phyloP scores from a whole-genome alignment of 1,140 invertebrate species.

The Ceratina australensis region DNA sequence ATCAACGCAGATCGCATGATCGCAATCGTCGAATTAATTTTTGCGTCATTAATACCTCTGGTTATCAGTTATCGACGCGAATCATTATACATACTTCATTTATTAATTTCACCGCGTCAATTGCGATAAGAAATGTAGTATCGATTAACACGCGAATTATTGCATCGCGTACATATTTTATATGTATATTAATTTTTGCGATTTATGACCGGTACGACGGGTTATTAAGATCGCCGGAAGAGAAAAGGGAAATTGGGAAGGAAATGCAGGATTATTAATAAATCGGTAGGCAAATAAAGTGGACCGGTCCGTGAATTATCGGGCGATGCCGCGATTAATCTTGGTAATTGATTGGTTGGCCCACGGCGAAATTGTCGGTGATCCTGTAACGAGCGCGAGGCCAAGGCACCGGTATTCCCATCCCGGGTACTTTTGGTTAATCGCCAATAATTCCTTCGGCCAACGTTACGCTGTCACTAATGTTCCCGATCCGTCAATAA shows the following conservation, averaged over 20 bases:
- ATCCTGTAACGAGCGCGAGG: slow-evolving; percentile 3
- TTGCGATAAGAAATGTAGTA: no score
- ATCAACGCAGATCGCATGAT: no score
- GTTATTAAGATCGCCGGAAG: not conserved
- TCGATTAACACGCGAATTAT: no score
- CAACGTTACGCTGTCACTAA: slow-evolving; percentile 32
- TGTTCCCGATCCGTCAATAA: slow-evolving; percentile 52
- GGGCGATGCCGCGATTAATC: slow-evolving; percentile 45
- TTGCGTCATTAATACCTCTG: no score
- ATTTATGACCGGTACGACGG: not conserved
- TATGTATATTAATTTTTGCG: no score
- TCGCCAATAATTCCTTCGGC: slow-evolving; percentile 56
- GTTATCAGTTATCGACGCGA: no score
- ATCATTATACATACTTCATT: no score
- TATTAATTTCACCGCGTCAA: no score
- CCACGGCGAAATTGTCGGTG: slow-evolving; percentile 22
- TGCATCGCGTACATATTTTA: no score
- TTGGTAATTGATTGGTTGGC: slow-evolving; percentile 53
- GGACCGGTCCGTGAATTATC: slow-evolving; percentile 32
- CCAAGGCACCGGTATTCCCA: slow-evolving; percentile 22
- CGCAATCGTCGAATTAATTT: no score
- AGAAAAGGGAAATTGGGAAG: not conserved
- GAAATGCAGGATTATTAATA: slow-evolving; percentile 30
- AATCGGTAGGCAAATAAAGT: slow-evolving; percentile 49
- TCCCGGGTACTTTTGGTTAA: slow-evolving; percentile 57